These are phyloP conservation scores for Bryconaethiops microstoma DNA, from an alignment of 2,797 vertebrate genomes.

Conservation along the genomic window DNA sequence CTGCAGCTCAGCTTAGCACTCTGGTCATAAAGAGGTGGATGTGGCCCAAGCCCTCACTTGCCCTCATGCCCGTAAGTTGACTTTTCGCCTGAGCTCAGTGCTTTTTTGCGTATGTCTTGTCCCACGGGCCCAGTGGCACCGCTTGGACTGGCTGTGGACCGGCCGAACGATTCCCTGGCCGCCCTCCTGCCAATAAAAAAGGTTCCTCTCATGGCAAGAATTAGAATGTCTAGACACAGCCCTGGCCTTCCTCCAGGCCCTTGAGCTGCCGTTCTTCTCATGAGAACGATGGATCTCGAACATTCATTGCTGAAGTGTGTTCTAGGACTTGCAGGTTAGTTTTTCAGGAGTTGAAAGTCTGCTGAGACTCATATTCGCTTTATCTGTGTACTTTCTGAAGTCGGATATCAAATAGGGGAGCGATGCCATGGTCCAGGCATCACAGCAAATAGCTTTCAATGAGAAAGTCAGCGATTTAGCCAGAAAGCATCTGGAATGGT, in stretches of 20 bases:
- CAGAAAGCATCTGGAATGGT: neutral
- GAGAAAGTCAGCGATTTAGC: neutral
- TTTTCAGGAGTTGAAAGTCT: neutral
- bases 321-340: conserved; percentile 42
- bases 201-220: conserved; percentile 31
- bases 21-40: conserved; percentile 10
- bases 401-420: neutral
- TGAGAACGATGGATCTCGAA: conserved; percentile 57
- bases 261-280: conserved; percentile 44
- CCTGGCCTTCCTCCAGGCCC: conserved; percentile 38
- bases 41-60: neutral
- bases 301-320: conserved; percentile 61
- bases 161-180: conserved; percentile 9
- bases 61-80: conserved; percentile 4
- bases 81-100: neutral
- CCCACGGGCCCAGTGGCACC: conserved; percentile 16
- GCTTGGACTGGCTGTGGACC: neutral
- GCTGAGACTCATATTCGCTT: neutral
- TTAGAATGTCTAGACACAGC: conserved; percentile 49
- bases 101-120: neutral
- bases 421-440: neutral
- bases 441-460: neutral
- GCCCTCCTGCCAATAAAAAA: conserved; percentile 33
- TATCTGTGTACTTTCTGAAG: neutral
- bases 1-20: neutral